phyloP scores from a whole-genome alignment of 2,113 vertebrate genomes.

The Serinus canaria region DNA sequence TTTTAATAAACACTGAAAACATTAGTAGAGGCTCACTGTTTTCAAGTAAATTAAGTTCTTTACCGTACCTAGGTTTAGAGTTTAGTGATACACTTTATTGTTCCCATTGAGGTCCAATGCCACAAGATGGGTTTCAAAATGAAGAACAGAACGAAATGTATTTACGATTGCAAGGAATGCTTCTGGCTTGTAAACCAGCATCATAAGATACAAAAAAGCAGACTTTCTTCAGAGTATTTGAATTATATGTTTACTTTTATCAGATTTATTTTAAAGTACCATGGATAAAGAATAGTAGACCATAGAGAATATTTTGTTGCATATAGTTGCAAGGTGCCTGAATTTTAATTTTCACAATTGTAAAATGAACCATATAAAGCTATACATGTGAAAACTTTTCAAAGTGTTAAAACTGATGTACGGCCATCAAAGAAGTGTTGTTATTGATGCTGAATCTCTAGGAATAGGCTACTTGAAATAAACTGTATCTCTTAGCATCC shows the following conservation, averaged over 20 bases:
- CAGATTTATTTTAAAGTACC: neutral
- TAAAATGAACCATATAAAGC: neutral
- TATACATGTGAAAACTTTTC: neutral
- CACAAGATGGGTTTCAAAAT: neutral
- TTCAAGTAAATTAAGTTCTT: slow-evolving; percentile 6
- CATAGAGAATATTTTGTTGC: neutral
- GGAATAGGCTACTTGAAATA: neutral
- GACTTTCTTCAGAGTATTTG: neutral
- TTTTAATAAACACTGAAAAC: slow-evolving; percentile 36
- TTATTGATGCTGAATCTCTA: neutral
- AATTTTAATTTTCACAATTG: neutral
- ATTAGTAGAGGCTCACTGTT: neutral
- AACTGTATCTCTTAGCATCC: neutral
- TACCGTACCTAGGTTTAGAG: neutral
- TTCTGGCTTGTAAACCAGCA: neutral
- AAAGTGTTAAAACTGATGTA: neutral
- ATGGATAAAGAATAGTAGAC: neutral
- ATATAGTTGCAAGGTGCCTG: neutral
- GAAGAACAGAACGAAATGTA: neutral
- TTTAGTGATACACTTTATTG: neutral
- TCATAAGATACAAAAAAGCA: neutral
- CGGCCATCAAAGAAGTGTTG: neutral
- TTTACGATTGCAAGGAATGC: fast-evolving
- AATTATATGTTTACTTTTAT: neutral
- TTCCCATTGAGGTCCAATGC: neutral